Base-by-base conservation (phyloP, 1,140 invertebrate species). In the Dreissena rostriformis region DNA sequence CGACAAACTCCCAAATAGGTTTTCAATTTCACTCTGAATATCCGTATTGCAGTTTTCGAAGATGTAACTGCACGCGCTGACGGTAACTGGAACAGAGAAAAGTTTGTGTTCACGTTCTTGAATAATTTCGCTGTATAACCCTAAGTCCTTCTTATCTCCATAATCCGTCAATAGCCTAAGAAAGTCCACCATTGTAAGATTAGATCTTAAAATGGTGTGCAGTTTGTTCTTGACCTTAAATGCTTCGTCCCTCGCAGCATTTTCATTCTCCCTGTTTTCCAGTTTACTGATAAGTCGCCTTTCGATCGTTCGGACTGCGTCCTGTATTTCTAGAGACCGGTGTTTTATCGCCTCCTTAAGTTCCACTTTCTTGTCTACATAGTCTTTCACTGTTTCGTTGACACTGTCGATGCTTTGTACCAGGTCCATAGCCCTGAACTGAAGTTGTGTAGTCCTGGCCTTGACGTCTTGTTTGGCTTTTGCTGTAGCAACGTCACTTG, bases 1-100 rank as follows among this genome's bases (percentile, higher is more conserved):
- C 14, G 72, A 74, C 24, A 82, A 68, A 67, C n/a, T 55, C 7
- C 80, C 80, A 82, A 82, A 82, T 71, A 82, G 65, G 52, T 73
- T 82, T 24, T 75, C 72, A 24, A 82, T 39, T 17, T 17, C 72
- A 0, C 77, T 65, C 14, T 71, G 26, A 0, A 72, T 8, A 53
- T 84, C 74, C 15, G 52, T 52, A 17, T 70, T 17, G 12, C 73
- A 74, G 61, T 15, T 11, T 10, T 84, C 68, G 65, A 84, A 84
- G 0, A 8, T 78, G 15, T 24, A 77, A 4, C 24, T 72, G 49
- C 70, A 39, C 72, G 61, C 52, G 57, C 19, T 78, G 0, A 72
- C 24, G 10, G 14, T 53, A 17, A 84, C n/a, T 15, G n/a, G 17
- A 14, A 22, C 11, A n/a, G n/a, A 63, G 15, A 26, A 61, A 8